Base-by-base conservation (phyloP, 2,113 vertebrate species). In the Eretmodus cyanostictus region DNA sequence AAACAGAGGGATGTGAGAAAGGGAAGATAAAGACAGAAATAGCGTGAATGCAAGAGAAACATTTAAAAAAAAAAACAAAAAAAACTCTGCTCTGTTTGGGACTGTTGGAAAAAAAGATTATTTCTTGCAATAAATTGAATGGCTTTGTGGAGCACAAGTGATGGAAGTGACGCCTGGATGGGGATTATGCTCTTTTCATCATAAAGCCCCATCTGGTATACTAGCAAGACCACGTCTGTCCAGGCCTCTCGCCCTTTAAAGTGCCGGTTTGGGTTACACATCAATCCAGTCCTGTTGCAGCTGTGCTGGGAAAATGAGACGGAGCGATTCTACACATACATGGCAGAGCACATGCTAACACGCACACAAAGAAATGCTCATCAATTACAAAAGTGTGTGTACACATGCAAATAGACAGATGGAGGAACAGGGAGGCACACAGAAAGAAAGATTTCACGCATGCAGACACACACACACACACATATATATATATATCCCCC, bases 141-240 rank as follows among this genome's bases (percentile, higher is more conserved):
- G 88, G 95, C 98, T 99, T 98, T 99, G 98, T 98, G 98, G 96
- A 97, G 96, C 95, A 96, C 94, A 89, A 96, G 94, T 97, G 97
- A 98, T 98, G 98, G 98, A 98, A 97, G 97, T 97, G 97, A 97
- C 97, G 98, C 97, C 97, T 98, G 97, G 97, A 97, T 97, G 97
- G 97, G 98, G 98, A 99, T 99, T 98, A 99, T 96, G 97, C 96
- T 96, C 97, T 98, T 99, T 98, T 99, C 98, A 99, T 99, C 98
- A 98, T 98, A 97, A 98, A 98, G 97, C 97, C 98, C 98, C 98
- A 98, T 99, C 98, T 99, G 98, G 97, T 98, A 81, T 86, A 93
- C 92, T 94, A 97, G 97, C 96, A 97, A 96, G 97, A 97, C 97
- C 97, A 97, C 97, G 98, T 98, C 98, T 98, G 98, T 98, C 98